Conservation (phyloP, 23 tunicate genomes). For the Ascidia mentula region DNA sequence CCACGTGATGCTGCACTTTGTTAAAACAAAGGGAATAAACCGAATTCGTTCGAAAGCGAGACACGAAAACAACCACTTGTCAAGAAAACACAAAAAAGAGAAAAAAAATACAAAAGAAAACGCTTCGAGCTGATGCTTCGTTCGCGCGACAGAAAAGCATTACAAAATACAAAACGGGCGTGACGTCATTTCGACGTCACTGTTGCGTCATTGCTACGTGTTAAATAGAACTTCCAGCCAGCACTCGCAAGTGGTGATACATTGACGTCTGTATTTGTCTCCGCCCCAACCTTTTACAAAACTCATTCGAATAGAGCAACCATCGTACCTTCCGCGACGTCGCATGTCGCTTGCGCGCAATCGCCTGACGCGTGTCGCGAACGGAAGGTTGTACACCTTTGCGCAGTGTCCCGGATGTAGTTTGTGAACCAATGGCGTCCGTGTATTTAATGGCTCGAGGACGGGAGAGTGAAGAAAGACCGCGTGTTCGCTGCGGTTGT, state of each 20-base stretch:
- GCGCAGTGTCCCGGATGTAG: conserved; percentile 18
- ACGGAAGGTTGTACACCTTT: conserved; percentile 5
- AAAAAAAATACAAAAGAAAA: background rate
- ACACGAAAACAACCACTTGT: too few relatives aligned
- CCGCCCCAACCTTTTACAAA: conserved; percentile 17
- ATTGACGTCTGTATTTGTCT: background rate
- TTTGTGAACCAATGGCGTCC: conserved; percentile 28
- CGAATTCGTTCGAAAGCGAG: too few relatives aligned
- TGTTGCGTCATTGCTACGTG: background rate
- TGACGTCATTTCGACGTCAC: background rate
- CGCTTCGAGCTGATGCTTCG: background rate
- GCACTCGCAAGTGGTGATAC: conserved; percentile 10
- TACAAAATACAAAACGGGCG: background rate
- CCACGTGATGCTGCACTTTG: too few relatives aligned
- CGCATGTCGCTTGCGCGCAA: conserved; percentile 6
- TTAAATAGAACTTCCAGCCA: conserved; percentile 14
- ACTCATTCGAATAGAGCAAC: background rate
- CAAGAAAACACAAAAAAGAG: background rate
- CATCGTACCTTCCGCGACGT: conserved; percentile 11
- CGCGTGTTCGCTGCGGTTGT: conserved; percentile 31
- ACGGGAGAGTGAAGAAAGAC: conserved; percentile 33
- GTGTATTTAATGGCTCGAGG: conserved; percentile 17
- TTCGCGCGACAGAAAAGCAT: background rate
- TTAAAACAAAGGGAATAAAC: too few relatives aligned
- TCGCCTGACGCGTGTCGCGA: conserved; percentile 21